These are phyloP conservation scores for Hydrozoanthus tunicans DNA, from an alignment of 64 coral and sea anemone species.

Conservation along the genomic window DNA sequence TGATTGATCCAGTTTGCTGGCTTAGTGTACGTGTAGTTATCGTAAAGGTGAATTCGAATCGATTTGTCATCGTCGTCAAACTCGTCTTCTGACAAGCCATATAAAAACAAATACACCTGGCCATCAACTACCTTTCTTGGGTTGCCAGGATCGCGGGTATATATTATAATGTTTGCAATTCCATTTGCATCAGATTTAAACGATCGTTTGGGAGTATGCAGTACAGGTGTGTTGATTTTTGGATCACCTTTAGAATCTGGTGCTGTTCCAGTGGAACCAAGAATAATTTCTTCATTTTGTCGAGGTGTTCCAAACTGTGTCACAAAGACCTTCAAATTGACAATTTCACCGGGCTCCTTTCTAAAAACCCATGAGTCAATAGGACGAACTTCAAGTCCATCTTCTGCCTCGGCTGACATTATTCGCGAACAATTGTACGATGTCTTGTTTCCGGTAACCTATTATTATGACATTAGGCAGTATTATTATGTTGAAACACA, in stretches of 20 bases:
- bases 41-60: slow-evolving; percentile 54
- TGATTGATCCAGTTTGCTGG: slow-evolving; percentile 74
- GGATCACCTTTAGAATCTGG: not conserved
- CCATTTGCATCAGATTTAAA: slow-evolving; percentile 56
- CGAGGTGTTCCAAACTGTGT: slow-evolving; percentile 66
- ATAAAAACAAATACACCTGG: slow-evolving; percentile 60
- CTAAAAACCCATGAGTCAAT: slow-evolving; percentile 62
- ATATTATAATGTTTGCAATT: slow-evolving; percentile 33
- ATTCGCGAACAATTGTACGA: slow-evolving; percentile 24
- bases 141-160: slow-evolving; percentile 63
- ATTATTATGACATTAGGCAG: not conserved
- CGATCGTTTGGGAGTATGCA: not conserved
- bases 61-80: not conserved
- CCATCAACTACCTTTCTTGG: slow-evolving; percentile 64
- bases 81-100: slow-evolving; percentile 44
- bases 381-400: slow-evolving; percentile 76
- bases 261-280: not conserved
- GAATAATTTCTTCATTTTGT: slow-evolving; percentile 8
- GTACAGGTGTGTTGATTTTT: slow-evolving; percentile 8
- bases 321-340: slow-evolving; percentile 48
- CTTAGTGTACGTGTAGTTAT: slow-evolving; percentile 29
- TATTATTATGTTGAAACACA: not conserved
- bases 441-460: slow-evolving; percentile 55
- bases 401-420: slow-evolving; percentile 55
- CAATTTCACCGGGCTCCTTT: slow-evolving; percentile 42